phyloP scores from a whole-genome alignment of 30 jellyfish, hydroid and myxozoan genomes.

The Hydra vulgaris region DNA sequence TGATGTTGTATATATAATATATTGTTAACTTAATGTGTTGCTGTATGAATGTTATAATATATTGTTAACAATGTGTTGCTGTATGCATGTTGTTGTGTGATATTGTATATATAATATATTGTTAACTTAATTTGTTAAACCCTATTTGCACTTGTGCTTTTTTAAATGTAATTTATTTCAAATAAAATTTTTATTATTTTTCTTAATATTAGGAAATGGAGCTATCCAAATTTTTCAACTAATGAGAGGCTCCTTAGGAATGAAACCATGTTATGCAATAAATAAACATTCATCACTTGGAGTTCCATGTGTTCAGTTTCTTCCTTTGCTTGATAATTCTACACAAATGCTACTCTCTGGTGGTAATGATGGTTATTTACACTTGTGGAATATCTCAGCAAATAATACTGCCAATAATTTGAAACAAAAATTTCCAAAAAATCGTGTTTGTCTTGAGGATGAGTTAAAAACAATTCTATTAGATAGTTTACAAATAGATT shows the following conservation, averaged over 20 bases:
- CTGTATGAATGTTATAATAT: too few relatives aligned
- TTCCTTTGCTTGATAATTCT: slow-evolving; percentile 1
- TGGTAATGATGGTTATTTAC: slow-evolving; percentile 67
- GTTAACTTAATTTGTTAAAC: neutral
- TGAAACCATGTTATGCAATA: slow-evolving; percentile 31
- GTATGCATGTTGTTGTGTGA: too few relatives aligned
- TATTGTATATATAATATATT: neutral
- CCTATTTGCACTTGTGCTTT: neutral
- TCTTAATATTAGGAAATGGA: slow-evolving; percentile 64
- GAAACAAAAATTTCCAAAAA: neutral
- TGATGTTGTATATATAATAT: too few relatives aligned
- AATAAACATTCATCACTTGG: slow-evolving; percentile 69
- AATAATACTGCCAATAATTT: neutral
- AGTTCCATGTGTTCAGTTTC: slow-evolving; percentile 25
- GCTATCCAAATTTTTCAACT: slow-evolving; percentile 31
- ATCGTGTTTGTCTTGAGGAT: neutral
- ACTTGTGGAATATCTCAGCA: slow-evolving; percentile 25
- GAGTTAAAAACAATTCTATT: neutral
- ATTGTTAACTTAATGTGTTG: too few relatives aligned
- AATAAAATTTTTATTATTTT: neutral
- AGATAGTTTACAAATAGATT: neutral
- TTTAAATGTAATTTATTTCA: neutral
- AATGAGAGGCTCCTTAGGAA: slow-evolving; percentile 24
- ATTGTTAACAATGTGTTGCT: too few relatives aligned
- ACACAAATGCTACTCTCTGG: slow-evolving; percentile 43